Evolutionary conservation across 2,797 vertebrate species (phyloP).

Genomic region (Oryzias sinensis): DNA sequence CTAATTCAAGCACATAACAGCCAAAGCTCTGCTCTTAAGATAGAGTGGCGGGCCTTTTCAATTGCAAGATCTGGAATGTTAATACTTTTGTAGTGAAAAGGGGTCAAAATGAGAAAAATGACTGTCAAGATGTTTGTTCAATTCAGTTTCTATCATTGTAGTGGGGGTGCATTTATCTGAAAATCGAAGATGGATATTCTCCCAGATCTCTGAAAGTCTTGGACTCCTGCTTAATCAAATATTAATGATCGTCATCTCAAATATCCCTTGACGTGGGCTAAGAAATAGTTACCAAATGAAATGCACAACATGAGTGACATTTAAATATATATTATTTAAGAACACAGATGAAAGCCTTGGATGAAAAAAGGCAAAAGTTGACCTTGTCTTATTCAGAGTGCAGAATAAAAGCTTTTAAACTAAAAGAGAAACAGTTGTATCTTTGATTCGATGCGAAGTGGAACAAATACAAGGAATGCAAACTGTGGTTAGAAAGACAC

Average conservation of each 20-base stretch:
- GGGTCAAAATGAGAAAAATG: not conserved
- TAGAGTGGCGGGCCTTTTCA: slow-evolving; percentile 38
- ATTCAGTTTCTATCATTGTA: too few relatives aligned
- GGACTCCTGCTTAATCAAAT: slow-evolving; percentile 66
- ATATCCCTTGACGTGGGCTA: slow-evolving; percentile 16
- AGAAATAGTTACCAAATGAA: slow-evolving; percentile 55
- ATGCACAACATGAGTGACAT: slow-evolving; percentile 18
- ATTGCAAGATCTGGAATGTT: slow-evolving; percentile 8
- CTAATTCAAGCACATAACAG: slow-evolving; percentile 68
- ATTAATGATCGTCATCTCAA: slow-evolving; percentile 70
- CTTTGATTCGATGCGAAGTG: slow-evolving; percentile 13
- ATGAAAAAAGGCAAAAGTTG: too few relatives aligned
- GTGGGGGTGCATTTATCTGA: not conserved
- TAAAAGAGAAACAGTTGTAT: too few relatives aligned
- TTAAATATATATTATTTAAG: slow-evolving; percentile 50
- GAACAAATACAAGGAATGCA: slow-evolving; percentile 18
- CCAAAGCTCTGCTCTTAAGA: slow-evolving; percentile 41
- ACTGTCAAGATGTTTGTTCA: slow-evolving; percentile 4
- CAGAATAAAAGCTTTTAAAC: too few relatives aligned
- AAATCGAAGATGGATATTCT: not conserved
- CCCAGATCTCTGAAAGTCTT: slow-evolving; percentile 7
- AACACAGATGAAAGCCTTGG: not conserved
- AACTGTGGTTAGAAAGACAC: slow-evolving; percentile 9
- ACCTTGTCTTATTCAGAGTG: too few relatives aligned
- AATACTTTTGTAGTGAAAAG: not conserved